These are phyloP conservation scores for Panthera tigris DNA, from an alignment of 2,113 vertebrate genomes.

Conservation along the genomic window DNA sequence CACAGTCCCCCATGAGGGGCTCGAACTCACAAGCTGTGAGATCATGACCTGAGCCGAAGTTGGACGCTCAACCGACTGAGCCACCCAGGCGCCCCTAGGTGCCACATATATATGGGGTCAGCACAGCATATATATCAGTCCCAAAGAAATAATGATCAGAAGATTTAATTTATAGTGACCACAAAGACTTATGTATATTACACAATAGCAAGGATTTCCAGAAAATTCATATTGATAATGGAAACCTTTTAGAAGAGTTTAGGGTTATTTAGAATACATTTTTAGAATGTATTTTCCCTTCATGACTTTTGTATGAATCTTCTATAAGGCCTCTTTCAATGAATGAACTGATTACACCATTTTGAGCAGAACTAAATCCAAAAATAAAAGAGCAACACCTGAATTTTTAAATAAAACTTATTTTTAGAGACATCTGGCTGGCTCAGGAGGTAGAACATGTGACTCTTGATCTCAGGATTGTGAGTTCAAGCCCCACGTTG, in stretches of 20 bases:
- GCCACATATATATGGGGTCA: background rate
- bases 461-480: background rate
- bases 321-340: constrained; percentile 58
- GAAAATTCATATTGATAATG: constrained; percentile 28
- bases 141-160: background rate
- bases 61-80: too few relatives aligned
- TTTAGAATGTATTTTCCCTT: constrained; percentile 46
- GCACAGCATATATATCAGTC: background rate
- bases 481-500: background rate
- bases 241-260: constrained; percentile 59
- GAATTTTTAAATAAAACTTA: constrained; percentile 31
- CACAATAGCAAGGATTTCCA: constrained; percentile 51
- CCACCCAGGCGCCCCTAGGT: background rate
- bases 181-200: background rate
- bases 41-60: too few relatives aligned
- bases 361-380: constrained; percentile 39
- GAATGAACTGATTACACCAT: constrained; percentile 62
- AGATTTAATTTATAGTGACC: constrained; percentile 19
- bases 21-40: too few relatives aligned
- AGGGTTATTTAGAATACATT: background rate
- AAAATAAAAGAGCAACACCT: background rate
- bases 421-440: background rate
- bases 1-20: too few relatives aligned
- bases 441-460: background rate
- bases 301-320: constrained; percentile 48